Conservation (phyloP, 2,113 vertebrate species). For the Megalops atlanticus region DNA sequence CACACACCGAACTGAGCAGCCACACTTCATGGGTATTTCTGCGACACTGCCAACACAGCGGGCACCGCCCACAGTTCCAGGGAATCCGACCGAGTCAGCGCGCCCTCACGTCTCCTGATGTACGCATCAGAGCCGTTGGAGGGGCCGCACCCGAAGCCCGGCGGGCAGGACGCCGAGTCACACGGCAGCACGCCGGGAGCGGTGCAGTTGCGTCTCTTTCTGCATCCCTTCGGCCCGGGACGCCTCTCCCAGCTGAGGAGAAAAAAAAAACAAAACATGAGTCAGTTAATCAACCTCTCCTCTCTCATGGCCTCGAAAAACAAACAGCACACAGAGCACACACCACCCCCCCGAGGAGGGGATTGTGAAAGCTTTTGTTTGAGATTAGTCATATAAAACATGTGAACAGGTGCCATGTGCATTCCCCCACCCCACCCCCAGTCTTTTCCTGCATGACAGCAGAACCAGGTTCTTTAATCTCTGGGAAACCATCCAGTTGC, state of each 20-base stretch:
- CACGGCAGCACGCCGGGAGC: conserved; percentile 33
- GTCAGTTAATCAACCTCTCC: background rate
- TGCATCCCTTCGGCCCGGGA: conserved; percentile 40
- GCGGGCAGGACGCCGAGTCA: conserved; percentile 35
- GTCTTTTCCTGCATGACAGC: background rate
- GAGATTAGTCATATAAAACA: background rate
- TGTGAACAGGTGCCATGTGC: background rate
- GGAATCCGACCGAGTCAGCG: background rate
- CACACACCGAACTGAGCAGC: no score
- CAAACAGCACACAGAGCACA: background rate
- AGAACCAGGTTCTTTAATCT: background rate
- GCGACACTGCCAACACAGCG: no score
- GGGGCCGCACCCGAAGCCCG: conserved; percentile 52
- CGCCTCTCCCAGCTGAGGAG: conserved; percentile 28
- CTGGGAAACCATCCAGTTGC: background rate
- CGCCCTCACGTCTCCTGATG: background rate
- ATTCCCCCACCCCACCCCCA: background rate
- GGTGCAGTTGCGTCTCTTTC: conserved; percentile 34
- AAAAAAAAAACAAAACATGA: no score
- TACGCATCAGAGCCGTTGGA: conserved; percentile 34
- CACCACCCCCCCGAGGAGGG: background rate
- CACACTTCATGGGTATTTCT: no score
- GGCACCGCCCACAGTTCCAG: no score
- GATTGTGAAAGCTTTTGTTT: background rate
- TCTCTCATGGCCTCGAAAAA: background rate